These are phyloP conservation scores for Meriones unguiculatus DNA, from an alignment of 2,113 vertebrate genomes.

Conservation along the genomic window DNA sequence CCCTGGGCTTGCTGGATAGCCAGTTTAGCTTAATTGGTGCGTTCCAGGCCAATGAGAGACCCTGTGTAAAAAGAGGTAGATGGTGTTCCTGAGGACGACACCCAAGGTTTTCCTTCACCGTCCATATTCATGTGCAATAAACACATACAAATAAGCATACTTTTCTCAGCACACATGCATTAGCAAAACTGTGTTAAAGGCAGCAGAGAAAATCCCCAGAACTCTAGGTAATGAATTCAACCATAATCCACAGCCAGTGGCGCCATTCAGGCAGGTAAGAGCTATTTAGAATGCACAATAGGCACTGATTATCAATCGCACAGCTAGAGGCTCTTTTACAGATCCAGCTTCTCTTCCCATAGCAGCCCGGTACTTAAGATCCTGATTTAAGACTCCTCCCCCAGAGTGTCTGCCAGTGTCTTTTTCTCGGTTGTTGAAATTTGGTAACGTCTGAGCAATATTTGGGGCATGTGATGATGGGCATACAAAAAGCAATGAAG, in stretches of 20 bases:
- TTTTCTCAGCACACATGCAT: neutral
- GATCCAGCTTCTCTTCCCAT: slow-evolving; percentile 24
- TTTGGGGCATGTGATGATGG: neutral
- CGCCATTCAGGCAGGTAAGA: slow-evolving; percentile 18
- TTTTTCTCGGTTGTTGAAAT: neutral
- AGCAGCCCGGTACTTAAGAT: slow-evolving; percentile 21
- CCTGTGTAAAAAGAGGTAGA: neutral
- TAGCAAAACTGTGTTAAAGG: neutral
- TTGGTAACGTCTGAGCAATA: neutral
- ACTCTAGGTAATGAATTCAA: neutral
- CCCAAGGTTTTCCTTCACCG: neutral
- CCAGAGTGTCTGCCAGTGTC: slow-evolving; percentile 12
- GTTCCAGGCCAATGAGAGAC: neutral
- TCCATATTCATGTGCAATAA: neutral
- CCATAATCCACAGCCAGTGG: neutral
- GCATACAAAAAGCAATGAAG: neutral
- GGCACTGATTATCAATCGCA: slow-evolving; percentile 52
- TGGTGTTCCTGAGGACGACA: neutral
- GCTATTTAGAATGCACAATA: slow-evolving; percentile 52
- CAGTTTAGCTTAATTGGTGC: neutral
- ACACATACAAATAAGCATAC: neutral
- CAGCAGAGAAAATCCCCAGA: neutral
- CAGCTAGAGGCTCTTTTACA: neutral
- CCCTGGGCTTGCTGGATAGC: neutral
- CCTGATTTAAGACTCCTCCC: neutral